Evolutionary conservation across 1,140 invertebrate genomes (phyloP), one percentile per base, ranked within the genome.

Genomic region (Leptinotarsa defecta): DNA sequence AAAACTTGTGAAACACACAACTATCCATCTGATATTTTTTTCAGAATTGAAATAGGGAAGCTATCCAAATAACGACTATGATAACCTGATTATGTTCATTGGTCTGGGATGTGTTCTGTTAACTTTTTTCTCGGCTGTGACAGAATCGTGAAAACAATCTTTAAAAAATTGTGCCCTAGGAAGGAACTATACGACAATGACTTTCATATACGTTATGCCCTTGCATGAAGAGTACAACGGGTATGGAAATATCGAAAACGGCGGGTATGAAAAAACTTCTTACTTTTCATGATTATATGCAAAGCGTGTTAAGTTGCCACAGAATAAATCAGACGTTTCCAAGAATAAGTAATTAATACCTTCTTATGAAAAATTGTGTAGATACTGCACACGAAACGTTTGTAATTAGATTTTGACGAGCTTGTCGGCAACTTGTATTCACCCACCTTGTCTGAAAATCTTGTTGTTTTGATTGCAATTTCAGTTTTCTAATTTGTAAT

Each of bases 141-240:
- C 34, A 43, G 34, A 43, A 43, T 43, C 34, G 52, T 57, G 2
- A 57, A n/a, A 19, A 15, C 52, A 15, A 57, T 57, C 52, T 6
- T n/a, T 57, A 57, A 57, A n/a, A 57, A 57, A 57, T 57, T 57
- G 52, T 57, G 52, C 52, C 52, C 52, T 57, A 65, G 13, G 34
- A 71, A 71, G 69, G 57, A 71, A 5, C 61, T 20, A 73, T 74
- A 65, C 52, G 13, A 81, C 81, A 79, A 85, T 85, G 84, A 85
- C 84, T 64, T 85, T 83, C 76, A 85, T 85, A 71, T 85, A 84
- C 72, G 84, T 85, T 61, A 84, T 84, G 80, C 83, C 84, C 52
- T 79, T 85, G 73, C 81, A 83, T 78, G 84, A 85, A 78, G 81
- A 84, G 20, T 79, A 84, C 74, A 82, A 84, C 52, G 82, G 82